These are phyloP conservation scores for Arion vulgaris DNA, from an alignment of 1,140 invertebrate species.

Conservation along the genomic window DNA sequence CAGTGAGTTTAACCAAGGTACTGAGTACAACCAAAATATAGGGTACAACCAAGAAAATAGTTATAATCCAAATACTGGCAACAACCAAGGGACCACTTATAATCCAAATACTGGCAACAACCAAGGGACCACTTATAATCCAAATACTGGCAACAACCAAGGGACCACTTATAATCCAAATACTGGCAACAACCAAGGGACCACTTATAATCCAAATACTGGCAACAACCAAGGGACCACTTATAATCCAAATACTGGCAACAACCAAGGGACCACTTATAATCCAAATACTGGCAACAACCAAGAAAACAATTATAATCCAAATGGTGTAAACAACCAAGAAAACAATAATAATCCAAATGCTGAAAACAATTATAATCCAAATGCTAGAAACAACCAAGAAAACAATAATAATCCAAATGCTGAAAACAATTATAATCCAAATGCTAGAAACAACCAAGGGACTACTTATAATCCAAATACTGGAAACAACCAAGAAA, in stretches of 20 bases:
- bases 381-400: background rate
- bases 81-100: background rate
- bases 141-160: background rate
- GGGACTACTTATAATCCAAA: no score
- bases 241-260: no score
- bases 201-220: no score
- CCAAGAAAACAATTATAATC: background rate
- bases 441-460: no score
- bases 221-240: no score
- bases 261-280: no score
- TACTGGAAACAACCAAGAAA: no score
- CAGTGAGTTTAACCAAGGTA: background rate
- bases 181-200: background rate
- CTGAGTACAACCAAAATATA: background rate
- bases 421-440: background rate
- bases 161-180: background rate
- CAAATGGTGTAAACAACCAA: background rate
- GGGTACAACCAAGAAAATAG: background rate
- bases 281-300: no score
- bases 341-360: background rate
- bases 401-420: background rate
- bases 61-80: background rate
- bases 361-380: background rate
- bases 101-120: background rate
- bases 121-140: background rate